Percentiles rank a stretch among this genome's conserved stretches.
phyloP scores from a whole-genome alignment of 2,888 invertebrate species.

The Acrobasis consociella region DNA sequence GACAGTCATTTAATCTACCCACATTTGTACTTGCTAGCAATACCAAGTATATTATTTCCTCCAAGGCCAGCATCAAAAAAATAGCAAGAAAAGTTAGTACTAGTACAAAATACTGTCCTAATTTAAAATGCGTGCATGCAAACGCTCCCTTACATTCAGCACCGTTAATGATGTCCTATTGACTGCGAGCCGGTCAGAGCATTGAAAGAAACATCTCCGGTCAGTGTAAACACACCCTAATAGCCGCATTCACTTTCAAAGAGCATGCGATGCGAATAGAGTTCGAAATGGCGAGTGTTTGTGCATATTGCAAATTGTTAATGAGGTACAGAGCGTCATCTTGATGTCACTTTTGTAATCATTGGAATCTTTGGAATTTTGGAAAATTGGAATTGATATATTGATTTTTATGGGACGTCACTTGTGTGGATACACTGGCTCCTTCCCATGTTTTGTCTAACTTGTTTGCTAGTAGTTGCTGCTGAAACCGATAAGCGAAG shows the following conservation, averaged over 20 bases:
- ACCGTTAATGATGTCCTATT: conserved; percentile 71
- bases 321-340: background rate
- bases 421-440: too few species aligned
- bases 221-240: conserved; percentile 73
- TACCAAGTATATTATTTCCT: too few species aligned
- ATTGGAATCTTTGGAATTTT: too few species aligned
- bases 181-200: conserved; percentile 65
- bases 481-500: too few species aligned
- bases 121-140: conserved; percentile 18
- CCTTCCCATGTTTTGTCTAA: too few species aligned
- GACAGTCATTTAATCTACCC: too few species aligned
- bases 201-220: conserved; percentile 75
- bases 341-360: too few species aligned
- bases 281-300: conserved; percentile 18
- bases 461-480: too few species aligned
- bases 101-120: background rate
- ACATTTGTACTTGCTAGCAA: too few species aligned
- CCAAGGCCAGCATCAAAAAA: too few species aligned
- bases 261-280: conserved; percentile 12
- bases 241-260: conserved; percentile 53
- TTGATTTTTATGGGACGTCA: too few species aligned
- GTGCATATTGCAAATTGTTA: conserved; percentile 2
- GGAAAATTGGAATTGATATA: too few species aligned
- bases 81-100: background rate
- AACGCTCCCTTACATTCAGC: conserved; percentile 46